Conservation (phyloP, 2,888 invertebrate species). For the Caenorhabditis sp. region DNA sequence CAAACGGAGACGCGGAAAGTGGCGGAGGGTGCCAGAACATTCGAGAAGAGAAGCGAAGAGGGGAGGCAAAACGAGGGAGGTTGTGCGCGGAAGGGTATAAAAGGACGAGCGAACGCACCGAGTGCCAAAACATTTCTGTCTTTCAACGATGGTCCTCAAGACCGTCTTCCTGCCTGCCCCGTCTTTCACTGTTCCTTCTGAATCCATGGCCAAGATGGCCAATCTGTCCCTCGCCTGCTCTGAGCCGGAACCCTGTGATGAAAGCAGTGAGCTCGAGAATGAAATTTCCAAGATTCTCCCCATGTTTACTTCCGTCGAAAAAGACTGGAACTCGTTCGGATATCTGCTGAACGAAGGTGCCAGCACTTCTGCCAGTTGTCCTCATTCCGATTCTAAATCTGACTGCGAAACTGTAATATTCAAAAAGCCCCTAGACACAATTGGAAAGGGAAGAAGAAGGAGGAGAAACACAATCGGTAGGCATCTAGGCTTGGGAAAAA, state of each 20-base stretch:
- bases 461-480: constrained; percentile 19
- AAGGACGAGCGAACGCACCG: background rate
- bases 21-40: constrained; percentile 40
- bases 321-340: constrained; percentile 59
- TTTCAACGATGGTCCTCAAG: constrained; percentile 15
- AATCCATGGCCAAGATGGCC: constrained; percentile 6
- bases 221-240: constrained; percentile 18
- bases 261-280: constrained; percentile 17
- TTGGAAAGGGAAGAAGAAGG: constrained; percentile 29
- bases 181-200: background rate
- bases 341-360: constrained; percentile 51
- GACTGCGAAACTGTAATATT: constrained; percentile 5
- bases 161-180: constrained; percentile 19
- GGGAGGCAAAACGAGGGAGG: background rate
- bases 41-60: constrained; percentile 40
- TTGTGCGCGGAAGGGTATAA: constrained; percentile 20
- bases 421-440: constrained; percentile 24
- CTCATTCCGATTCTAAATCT: background rate
- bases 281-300: constrained; percentile 49
- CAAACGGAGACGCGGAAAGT: constrained; percentile 35
- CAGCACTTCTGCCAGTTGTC: background rate
- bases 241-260: background rate
- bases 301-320: constrained; percentile 55
- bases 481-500: background rate
- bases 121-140: background rate